A percentile compares a stretch with the other conserved stretches of the same genome.
Conservation (phyloP, 2,797 vertebrate species). For the Picus viridis region DNA sequence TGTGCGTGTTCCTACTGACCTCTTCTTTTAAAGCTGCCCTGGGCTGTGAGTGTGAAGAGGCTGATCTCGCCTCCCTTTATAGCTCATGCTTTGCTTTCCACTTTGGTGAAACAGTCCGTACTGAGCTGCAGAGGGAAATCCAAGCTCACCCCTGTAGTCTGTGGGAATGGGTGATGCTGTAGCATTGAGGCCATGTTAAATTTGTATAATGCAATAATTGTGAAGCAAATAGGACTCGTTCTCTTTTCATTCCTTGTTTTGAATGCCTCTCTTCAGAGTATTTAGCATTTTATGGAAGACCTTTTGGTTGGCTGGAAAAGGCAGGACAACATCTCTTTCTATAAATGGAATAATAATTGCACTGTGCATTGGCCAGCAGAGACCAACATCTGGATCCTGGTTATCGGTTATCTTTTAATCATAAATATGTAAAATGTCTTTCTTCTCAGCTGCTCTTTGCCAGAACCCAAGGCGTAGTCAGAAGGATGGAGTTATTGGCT, state of each 20-base stretch:
- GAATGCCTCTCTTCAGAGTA: conserved; percentile 52
- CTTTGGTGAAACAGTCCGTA: neutral
- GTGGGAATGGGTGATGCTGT: neutral
- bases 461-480: neutral
- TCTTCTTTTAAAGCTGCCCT: neutral
- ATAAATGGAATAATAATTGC: conserved; percentile 63
- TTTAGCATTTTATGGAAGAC: conserved; percentile 31
- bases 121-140: neutral
- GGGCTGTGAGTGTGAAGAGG: neutral
- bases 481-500: neutral
- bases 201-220: conserved; percentile 48
- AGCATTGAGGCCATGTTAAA: neutral
- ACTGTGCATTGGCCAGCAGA: conserved; percentile 15
- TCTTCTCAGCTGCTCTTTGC: conserved; percentile 36
- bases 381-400: conserved; percentile 53
- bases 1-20: neutral
- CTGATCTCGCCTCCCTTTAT: neutral
- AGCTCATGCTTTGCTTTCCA: neutral
- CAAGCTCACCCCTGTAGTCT: neutral
- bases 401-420: conserved; percentile 53
- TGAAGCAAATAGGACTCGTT: neutral
- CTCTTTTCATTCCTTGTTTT: conserved; percentile 40
- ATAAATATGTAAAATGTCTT: neutral
- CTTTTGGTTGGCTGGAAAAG: conserved; percentile 34
- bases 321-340: conserved; percentile 35